phyloP scores from a whole-genome alignment of 2,888 invertebrate species.

The Leucophenga montana region DNA sequence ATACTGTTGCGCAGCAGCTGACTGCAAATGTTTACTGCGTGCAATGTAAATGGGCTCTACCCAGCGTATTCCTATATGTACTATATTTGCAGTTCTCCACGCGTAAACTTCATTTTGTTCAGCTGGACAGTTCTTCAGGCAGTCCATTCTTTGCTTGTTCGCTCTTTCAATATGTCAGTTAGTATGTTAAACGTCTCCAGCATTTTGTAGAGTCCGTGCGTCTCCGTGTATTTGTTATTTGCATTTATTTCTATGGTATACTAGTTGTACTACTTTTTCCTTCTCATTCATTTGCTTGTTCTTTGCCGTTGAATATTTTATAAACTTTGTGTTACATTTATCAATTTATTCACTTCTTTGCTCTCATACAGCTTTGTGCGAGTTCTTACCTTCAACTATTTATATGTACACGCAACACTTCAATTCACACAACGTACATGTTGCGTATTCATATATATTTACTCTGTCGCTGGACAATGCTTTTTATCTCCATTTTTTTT shows the following conservation, averaged over 20 bases:
- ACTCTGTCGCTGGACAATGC: too few relatives aligned
- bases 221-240: not conserved
- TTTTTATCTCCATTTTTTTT: too few relatives aligned
- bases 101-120: constrained; percentile 7
- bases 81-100: not conserved
- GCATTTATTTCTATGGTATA: not conserved
- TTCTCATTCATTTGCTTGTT: constrained; percentile 7
- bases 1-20: too few relatives aligned
- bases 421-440: too few relatives aligned
- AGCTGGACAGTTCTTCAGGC: not conserved
- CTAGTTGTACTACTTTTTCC: not conserved
- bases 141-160: not conserved
- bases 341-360: not conserved
- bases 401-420: too few relatives aligned
- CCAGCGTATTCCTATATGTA: too few relatives aligned
- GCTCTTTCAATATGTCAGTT: not conserved
- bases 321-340: constrained; percentile 30
- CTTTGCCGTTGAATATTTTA: constrained; percentile 47
- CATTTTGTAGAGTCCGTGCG: not conserved
- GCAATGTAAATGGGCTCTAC: too few relatives aligned
- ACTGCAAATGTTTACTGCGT: too few relatives aligned
- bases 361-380: too few relatives aligned
- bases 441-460: too few relatives aligned
- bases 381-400: too few relatives aligned
- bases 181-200: not conserved